Evolutionary conservation across 1,140 invertebrate genomes (phyloP).

Genomic region (Lerema accius): DNA sequence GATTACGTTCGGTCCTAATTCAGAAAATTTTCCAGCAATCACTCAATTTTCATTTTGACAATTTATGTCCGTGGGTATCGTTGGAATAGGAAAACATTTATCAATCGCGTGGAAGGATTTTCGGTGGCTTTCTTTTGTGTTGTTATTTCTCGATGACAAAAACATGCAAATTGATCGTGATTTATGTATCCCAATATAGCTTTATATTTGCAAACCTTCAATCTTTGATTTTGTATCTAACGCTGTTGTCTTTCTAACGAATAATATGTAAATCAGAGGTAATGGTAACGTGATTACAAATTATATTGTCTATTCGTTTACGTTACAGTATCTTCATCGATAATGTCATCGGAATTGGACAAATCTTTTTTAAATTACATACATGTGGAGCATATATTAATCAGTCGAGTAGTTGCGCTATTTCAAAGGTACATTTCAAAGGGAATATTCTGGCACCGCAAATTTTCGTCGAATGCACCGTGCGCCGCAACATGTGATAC

Average conservation of each 20-base stretch:
- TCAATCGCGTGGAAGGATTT: not conserved
- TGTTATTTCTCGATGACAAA: not conserved
- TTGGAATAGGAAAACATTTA: not conserved
- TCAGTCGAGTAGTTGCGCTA: not conserved
- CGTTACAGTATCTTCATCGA: too few relatives aligned
- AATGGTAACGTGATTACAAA: too few relatives aligned
- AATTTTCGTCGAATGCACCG: constrained; percentile 13
- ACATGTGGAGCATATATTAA: too few relatives aligned
- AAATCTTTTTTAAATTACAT: too few relatives aligned
- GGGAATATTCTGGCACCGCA: constrained; percentile 23
- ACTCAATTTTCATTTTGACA: not conserved
- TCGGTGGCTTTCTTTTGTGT: not conserved
- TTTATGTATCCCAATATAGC: too few relatives aligned
- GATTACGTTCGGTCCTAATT: not conserved
- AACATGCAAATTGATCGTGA: not conserved
- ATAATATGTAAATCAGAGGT: too few relatives aligned
- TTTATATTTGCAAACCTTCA: too few relatives aligned
- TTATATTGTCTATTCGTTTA: too few relatives aligned
- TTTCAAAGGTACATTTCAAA: constrained; percentile 11
- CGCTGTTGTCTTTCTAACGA: too few relatives aligned
- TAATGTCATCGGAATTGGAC: too few relatives aligned
- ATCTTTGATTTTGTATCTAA: not conserved
- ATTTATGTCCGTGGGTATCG: not conserved
- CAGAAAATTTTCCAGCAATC: not conserved
- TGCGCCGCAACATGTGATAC: not conserved